Evolutionary conservation across 2,797 vertebrate species (phyloP).

Genomic region (Eulemur coronatus): DNA sequence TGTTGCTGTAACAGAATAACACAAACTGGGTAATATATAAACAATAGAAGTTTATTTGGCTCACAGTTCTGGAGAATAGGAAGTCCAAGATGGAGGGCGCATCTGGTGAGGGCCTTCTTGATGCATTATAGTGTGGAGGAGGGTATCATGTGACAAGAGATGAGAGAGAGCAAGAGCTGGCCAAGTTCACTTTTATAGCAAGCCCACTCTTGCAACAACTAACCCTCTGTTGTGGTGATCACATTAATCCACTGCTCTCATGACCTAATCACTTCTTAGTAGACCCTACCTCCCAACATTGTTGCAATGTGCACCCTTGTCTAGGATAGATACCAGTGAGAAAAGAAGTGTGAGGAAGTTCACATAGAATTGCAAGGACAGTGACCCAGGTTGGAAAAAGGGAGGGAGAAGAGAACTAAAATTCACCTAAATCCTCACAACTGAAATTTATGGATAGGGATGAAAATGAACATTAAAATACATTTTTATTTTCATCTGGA

Average conservation of each 20-base stretch:
- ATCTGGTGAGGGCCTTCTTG: neutral
- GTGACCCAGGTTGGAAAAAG: neutral
- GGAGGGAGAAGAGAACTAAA: neutral
- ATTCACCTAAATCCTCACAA: neutral
- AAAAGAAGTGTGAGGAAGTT: neutral
- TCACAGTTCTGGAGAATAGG: neutral
- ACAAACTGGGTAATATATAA: neutral
- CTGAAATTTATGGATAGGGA: neutral
- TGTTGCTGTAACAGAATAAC: neutral
- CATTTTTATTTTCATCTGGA: neutral
- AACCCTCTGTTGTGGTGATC: neutral
- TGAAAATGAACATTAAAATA: neutral
- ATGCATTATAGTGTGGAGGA: neutral
- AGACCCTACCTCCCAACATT: neutral
- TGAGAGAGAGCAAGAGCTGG: neutral
- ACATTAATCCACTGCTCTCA: neutral
- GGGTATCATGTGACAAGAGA: neutral
- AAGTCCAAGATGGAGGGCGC: neutral
- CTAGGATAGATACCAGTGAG: neutral
- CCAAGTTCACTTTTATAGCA: neutral
- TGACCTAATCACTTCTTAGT: neutral
- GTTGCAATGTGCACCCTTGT: neutral
- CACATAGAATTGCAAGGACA: neutral
- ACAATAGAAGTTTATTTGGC: neutral
- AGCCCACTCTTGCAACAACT: neutral